phyloP scores from a whole-genome alignment of 1,140 invertebrate species.

The Heliconius nattereri region DNA sequence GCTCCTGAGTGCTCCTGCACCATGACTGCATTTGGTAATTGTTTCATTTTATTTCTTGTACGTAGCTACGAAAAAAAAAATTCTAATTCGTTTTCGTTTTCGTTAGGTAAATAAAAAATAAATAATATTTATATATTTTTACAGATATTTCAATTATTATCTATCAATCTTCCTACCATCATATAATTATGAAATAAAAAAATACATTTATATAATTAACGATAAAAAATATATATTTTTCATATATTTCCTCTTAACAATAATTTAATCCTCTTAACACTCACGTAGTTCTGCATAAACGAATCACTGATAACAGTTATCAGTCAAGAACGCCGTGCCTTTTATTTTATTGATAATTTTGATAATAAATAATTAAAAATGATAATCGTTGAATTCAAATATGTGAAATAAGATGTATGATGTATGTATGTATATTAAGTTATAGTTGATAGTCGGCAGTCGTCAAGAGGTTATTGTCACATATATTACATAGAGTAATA shows the following conservation, averaged over 20 bases:
- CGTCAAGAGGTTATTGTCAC: too few species aligned
- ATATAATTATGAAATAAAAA: neutral
- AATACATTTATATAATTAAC: neutral
- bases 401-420: neutral
- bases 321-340: neutral
- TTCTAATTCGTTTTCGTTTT: too few species aligned
- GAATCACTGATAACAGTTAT: neutral
- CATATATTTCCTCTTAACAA: neutral
- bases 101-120: too few species aligned
- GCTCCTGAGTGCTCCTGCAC: too few species aligned
- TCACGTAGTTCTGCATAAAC: neutral
- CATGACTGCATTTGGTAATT: neutral
- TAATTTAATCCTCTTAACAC: neutral
- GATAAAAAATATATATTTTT: neutral
- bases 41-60: too few species aligned
- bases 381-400: neutral
- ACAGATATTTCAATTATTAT: too few species aligned
- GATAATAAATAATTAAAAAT: neutral
- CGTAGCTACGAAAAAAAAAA: too few species aligned
- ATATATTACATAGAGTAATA: too few species aligned
- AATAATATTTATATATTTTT: too few species aligned
- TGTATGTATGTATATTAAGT: too few species aligned
- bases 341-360: neutral
- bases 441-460: too few species aligned
- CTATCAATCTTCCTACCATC: too few species aligned